A percentile compares a stretch with the other conserved stretches of the same genome.
phyloP scores from a whole-genome alignment of 64 coral and sea anemone species.

The Catalaphyllia jardinei region DNA sequence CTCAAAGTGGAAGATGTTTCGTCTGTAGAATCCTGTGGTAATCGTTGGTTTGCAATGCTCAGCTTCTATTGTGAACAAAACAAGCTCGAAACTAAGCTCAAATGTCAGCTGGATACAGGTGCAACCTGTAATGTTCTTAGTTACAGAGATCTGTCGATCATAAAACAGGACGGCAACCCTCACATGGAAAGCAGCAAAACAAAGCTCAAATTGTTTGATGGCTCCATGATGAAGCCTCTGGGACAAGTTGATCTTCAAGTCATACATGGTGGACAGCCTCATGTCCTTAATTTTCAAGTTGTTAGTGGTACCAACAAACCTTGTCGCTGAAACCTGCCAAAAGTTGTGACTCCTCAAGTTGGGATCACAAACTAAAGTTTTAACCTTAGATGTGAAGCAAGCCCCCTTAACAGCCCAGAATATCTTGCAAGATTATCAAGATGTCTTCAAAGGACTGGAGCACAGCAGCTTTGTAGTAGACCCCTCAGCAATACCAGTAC shows the following conservation, averaged over 20 bases:
- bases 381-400: neutral
- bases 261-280: constrained; percentile 13
- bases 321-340: constrained; percentile 53
- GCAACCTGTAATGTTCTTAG: too few species aligned
- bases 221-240: constrained; percentile 36
- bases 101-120: too few species aligned
- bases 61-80: too few species aligned
- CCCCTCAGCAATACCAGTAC: too few species aligned
- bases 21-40: too few species aligned
- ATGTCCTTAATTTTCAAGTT: constrained; percentile 56
- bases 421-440: neutral
- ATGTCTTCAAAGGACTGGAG: constrained; percentile 77
- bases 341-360: too few species aligned
- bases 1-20: too few species aligned
- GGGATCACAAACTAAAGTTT: too few species aligned
- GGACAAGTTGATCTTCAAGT: constrained; percentile 45
- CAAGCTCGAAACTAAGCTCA: too few species aligned
- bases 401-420: neutral
- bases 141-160: constrained; percentile 48
- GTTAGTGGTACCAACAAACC: constrained; percentile 40
- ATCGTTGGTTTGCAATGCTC: too few species aligned
- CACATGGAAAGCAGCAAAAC: constrained; percentile 40
- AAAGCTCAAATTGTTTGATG: constrained; percentile 55
- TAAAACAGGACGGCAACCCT: constrained; percentile 59
- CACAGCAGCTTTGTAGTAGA: too few species aligned